phyloP scores from a whole-genome alignment of 1,140 invertebrate species.

The Drosophila willistoni region DNA sequence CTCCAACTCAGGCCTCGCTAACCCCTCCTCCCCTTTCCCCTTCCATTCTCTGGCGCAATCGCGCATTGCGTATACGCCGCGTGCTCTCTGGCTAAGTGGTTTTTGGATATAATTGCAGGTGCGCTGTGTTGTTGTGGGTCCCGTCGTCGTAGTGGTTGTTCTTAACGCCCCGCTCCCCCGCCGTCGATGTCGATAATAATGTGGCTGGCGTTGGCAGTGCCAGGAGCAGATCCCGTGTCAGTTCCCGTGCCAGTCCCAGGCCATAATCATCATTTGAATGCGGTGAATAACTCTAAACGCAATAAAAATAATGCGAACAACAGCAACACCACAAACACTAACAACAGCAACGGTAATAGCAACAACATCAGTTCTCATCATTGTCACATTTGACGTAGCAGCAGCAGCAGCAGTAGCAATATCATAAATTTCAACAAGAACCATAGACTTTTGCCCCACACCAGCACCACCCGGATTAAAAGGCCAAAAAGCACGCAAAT shows the following conservation, averaged over 20 bases:
- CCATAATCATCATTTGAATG: slow-evolving; percentile 56
- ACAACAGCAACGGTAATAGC: slow-evolving; percentile 27
- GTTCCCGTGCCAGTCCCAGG: slow-evolving; percentile 48
- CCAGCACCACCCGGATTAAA: slow-evolving; percentile 52
- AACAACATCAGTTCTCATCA: slow-evolving; percentile 37
- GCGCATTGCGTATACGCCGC: slow-evolving; percentile 58
- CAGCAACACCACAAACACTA: slow-evolving; percentile 7
- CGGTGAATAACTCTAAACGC: slow-evolving; percentile 54
- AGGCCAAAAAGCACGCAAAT: slow-evolving; percentile 22
- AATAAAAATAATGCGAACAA: slow-evolving; percentile 53
- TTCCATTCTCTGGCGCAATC: background rate
- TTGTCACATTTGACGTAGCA: slow-evolving; percentile 32
- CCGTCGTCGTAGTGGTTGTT: slow-evolving; percentile 20
- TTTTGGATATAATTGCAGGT: slow-evolving; percentile 70
- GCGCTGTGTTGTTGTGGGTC: slow-evolving; percentile 55
- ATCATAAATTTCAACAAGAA: slow-evolving; percentile 26
- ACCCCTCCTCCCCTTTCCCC: background rate
- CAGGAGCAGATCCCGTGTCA: slow-evolving; percentile 52
- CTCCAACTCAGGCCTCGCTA: slow-evolving; percentile 13
- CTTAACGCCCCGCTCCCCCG: background rate
- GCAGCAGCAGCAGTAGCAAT: slow-evolving; percentile 22
- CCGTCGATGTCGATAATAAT: slow-evolving; percentile 50
- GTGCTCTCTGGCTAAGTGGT: slow-evolving; percentile 31
- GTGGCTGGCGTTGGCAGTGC: slow-evolving; percentile 65
- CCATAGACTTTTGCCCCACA: slow-evolving; percentile 37